Evolutionary conservation across 2,113 vertebrate genomes (phyloP), one percentile per base, ranked within the genome.

Genomic region (Ageneiosus marmoratus): DNA sequence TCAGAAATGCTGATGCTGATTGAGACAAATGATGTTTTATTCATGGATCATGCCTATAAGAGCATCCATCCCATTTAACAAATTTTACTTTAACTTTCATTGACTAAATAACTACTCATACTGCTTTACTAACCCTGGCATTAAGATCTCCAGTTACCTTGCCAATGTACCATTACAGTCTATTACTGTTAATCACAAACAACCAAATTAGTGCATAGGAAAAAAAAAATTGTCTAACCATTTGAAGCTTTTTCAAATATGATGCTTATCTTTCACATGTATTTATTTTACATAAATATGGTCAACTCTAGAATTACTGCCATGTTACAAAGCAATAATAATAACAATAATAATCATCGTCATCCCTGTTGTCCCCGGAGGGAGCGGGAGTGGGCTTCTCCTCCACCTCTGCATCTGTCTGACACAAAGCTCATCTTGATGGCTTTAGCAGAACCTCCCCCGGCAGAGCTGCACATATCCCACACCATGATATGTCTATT

Each of bases 11-110:
- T 73, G 70, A 74, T 51, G 48, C 46, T 32, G 58, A 50, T 7
- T 22, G 60, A 79, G 60, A 29, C 13, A 69, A 80, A 69, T 44
- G 34, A 27, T 60, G 67, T 73, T 53, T 73, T 13, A 56, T 44
- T 81, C 80, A 81, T 48, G 27, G n/a, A 27, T 46, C n/a, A 60
- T 58, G 53, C 16, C 22, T 41, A 8, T 80, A 34, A 65, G 16
- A 55, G 18, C 29, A 41, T 11, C 44, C 53, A 77, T 60, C 32
- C 6, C 8, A 27, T 72, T 48, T 72, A 27, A 48, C 24, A 48
- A 13, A 46, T 27, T 72, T 72, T n/a, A 46, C 3, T 1, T 15
- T n/a, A 7, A 72, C 11, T 46, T 46, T 27, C 41, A 46, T 13
- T 32, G 7, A 51, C 5, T 12, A 20, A 27, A 18, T 29, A 55